These are phyloP conservation scores for Tragulus kanchil DNA, from an alignment of 2,113 vertebrate species.

Conservation along the genomic window DNA sequence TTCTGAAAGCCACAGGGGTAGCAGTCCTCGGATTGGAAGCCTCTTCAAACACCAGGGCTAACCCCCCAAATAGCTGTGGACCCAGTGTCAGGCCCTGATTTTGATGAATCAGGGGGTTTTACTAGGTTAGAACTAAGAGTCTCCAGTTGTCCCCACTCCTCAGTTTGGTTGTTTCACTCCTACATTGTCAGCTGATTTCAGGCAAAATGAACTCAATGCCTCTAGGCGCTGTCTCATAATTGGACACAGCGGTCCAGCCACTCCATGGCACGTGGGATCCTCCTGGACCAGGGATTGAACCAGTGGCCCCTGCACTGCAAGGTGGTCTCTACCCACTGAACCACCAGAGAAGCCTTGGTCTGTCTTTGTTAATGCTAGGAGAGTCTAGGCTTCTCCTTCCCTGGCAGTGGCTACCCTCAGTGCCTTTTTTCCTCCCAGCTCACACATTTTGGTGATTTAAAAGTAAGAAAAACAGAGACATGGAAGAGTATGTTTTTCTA, in stretches of 20 bases:
- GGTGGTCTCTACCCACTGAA: too few relatives aligned
- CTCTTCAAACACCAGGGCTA: background rate
- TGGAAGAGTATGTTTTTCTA: background rate
- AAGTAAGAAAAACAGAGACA: background rate
- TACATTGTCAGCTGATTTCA: background rate
- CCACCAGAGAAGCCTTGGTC: too few relatives aligned
- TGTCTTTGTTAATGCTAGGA: conserved; percentile 70
- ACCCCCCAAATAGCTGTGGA: background rate
- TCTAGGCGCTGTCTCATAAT: too few relatives aligned
- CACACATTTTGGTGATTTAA: conserved; percentile 34
- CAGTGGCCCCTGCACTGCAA: too few relatives aligned
- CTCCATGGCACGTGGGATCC: too few relatives aligned
- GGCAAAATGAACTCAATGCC: too few relatives aligned
- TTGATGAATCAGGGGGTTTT: background rate
- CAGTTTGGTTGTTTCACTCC: background rate
- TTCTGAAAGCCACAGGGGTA: background rate
- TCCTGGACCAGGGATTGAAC: too few relatives aligned
- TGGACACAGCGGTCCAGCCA: too few relatives aligned
- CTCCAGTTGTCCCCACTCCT: background rate
- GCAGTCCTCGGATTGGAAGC: background rate
- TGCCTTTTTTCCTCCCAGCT: background rate
- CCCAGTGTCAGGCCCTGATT: background rate
- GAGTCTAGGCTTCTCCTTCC: background rate
- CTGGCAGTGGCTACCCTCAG: background rate
- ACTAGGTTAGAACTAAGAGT: background rate